Conservation (phyloP, 2,113 vertebrate genomes). For the Cyprinus carpio region DNA sequence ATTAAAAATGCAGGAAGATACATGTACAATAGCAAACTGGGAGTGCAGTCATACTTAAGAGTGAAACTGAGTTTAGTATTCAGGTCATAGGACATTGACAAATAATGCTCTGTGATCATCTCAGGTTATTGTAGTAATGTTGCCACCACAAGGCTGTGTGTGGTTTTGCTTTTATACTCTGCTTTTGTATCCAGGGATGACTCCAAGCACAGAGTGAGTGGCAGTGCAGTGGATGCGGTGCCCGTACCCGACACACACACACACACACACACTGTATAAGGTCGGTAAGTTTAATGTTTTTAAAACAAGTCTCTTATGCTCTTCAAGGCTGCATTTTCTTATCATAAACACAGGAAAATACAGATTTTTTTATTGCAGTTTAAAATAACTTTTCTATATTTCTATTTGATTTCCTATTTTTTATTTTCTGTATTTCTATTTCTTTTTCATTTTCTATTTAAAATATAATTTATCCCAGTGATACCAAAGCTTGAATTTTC, state of each 20-base stretch:
- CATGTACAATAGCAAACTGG: conserved; percentile 22
- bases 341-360: too few species aligned
- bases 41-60: neutral
- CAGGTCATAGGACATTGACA: conserved; percentile 1
- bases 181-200: conserved; percentile 16
- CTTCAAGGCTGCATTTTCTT: neutral
- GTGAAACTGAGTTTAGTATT: neutral
- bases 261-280: neutral
- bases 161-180: neutral
- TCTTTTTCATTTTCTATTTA: too few species aligned
- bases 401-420: too few species aligned
- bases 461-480: too few species aligned
- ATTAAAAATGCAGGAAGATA: conserved; percentile 19
- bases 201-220: conserved; percentile 17
- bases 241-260: neutral
- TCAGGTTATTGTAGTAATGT: neutral
- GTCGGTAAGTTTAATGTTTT: neutral
- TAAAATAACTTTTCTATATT: too few species aligned
- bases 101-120: conserved; percentile 18
- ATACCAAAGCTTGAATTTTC: too few species aligned
- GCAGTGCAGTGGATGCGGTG: neutral
- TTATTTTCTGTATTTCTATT: too few species aligned
- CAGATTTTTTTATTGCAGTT: too few species aligned
- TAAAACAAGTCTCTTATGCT: neutral
- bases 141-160: neutral